Evolutionary conservation across 2,113 vertebrate species (phyloP), one percentile per base, ranked within the genome.

Genomic region (Gallinago jamesoni): DNA sequence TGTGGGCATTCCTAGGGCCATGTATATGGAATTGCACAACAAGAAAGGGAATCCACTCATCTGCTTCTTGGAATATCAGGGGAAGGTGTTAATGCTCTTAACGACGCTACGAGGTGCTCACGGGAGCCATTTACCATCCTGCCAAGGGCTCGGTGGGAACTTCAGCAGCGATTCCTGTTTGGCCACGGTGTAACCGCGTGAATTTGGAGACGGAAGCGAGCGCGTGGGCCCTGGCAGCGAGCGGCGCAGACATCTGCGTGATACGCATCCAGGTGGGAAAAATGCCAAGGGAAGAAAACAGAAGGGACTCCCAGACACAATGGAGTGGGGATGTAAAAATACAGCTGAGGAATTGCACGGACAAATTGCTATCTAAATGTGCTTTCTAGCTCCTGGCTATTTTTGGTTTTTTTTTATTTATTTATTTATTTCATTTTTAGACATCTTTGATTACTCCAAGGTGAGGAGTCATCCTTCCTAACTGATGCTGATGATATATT

Each of bases 181-280:
- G 67, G 52, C 43, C 37, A 0, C 2, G 7, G 33, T 2, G 0
- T 4, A 17, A 14, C 52, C 1, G 9, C 20, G 0, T 14, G 37
- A 15, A 64, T 60, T 18, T 1, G 7, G 75, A 28, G 74, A 28
- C 2, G 63, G 66, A 79, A 79, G 66, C 4, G 2, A 66, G 59
- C 10, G 18, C 7, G 22, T 3, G 60, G 74, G 59, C 75, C 33
- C 73, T 43, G 53, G 74, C 74, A 76, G 55, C 55, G 30, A 25
- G 47, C 47, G 47, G 23, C 16, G 3, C n/a, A 12, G 70, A 64
- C 50, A 35, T 67, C 60, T 31, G 75, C 8, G 67, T 8, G 67
- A 28, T 30, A 47, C 45, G 23, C 82, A 33, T 73, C 59, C 74
- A 59, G 73, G 73, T 66, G 43, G 74, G 89, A 56, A 52, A 12